Evolutionary conservation across 92 coral and sea anemone genomes (phyloP).

Genomic region (Porites cylindrica): DNA sequence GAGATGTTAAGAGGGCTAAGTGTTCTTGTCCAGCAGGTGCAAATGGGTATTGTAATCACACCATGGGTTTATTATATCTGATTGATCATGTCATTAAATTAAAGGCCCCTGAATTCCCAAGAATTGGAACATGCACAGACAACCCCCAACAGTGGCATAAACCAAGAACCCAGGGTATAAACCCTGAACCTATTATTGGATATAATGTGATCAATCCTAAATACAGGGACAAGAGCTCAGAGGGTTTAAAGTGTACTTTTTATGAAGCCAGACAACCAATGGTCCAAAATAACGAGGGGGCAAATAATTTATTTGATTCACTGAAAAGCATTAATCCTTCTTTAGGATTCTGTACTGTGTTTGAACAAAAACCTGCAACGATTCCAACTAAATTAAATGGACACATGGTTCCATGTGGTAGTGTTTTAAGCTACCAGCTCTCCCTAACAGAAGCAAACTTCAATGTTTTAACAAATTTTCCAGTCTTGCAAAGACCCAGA

Average conservation of each 20-base stretch:
- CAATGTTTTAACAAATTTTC: constrained; percentile 51
- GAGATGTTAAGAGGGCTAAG: constrained; percentile 43
- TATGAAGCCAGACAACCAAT: constrained; percentile 69
- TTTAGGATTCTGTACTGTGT: too few relatives aligned
- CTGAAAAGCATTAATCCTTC: constrained; percentile 60
- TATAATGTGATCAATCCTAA: constrained; percentile 56
- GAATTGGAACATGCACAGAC: constrained; percentile 75
- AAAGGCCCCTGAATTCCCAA: constrained; percentile 60
- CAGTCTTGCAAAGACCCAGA: constrained; percentile 34
- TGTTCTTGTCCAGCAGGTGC: constrained; percentile 74
- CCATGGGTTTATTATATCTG: constrained; percentile 71
- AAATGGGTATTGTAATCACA: constrained; percentile 69
- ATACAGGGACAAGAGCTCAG: constrained; percentile 51
- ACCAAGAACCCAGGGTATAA: constrained; percentile 75
- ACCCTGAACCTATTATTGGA: constrained; percentile 72
- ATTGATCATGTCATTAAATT: constrained; percentile 68
- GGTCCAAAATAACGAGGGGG: constrained; percentile 60
- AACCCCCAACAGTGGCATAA: constrained; percentile 84
- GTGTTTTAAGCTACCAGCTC: constrained; percentile 67
- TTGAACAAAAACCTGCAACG: constrained; percentile 54
- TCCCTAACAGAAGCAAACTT: constrained; percentile 67
- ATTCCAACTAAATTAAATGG: constrained; percentile 52
- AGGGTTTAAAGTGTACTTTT: constrained; percentile 66
- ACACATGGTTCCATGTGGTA: constrained; percentile 56
- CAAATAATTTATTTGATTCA: constrained; percentile 6